phyloP scores from a whole-genome alignment of 2,797 vertebrate species.

The Coreius guichenoti region DNA sequence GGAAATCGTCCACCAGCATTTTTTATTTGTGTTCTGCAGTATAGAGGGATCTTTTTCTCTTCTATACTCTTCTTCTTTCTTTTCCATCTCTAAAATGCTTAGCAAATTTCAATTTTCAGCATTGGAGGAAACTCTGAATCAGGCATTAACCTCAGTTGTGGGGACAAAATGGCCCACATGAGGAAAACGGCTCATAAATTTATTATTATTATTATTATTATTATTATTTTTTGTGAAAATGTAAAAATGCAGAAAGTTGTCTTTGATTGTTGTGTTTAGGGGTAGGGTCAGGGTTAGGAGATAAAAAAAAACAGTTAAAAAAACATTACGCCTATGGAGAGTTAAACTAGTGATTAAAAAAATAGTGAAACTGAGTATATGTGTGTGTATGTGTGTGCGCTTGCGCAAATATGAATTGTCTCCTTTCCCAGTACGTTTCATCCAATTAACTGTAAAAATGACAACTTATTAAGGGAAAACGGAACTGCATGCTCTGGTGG shows the following conservation, averaged over 20 bases:
- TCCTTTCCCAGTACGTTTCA: not conserved
- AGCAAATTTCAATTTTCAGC: not conserved
- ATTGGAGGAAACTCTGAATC: not conserved
- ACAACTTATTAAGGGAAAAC: conserved; percentile 1
- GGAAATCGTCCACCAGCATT: conserved; percentile 18
- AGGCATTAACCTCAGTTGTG: too few species aligned
- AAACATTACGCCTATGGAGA: not conserved
- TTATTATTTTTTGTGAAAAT: not conserved
- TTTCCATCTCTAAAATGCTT: conserved; percentile 3
- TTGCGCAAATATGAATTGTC: not conserved
- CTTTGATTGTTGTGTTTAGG: too few species aligned
- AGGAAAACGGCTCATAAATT: not conserved
- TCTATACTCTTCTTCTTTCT: not conserved
- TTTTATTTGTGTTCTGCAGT: conserved; percentile 12
- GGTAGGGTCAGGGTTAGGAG: not conserved
- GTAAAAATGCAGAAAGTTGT: not conserved
- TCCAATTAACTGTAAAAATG: conserved; percentile 25
- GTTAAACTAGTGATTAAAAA: too few species aligned
- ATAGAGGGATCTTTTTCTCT: not conserved
- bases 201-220: not conserved
- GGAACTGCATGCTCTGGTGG: not conserved
- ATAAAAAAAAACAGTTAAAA: not conserved
- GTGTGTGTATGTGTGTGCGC: not conserved
- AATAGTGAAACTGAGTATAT: not conserved
- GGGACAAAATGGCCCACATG: too few species aligned